A percentile compares a stretch with the other conserved stretches of the same genome.
Evolutionary conservation across 2,113 vertebrate species (phyloP).

Genomic region (Typhlomys cinereus): DNA sequence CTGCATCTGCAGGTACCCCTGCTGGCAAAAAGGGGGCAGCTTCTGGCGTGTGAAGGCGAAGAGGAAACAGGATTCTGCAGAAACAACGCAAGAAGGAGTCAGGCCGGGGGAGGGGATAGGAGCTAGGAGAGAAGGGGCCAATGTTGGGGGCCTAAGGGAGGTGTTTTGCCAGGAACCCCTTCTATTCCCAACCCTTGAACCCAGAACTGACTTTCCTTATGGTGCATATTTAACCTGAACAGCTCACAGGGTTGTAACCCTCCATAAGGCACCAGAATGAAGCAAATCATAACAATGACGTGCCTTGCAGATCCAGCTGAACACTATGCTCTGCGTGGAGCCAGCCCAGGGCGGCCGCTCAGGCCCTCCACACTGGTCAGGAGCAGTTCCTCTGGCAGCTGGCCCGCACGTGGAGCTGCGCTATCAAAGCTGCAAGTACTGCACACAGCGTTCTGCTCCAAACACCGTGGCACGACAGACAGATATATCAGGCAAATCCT

Average conservation of each 20-base stretch:
- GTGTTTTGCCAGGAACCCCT: neutral
- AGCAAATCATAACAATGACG: neutral
- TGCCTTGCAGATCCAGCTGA: neutral
- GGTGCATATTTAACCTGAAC: accelerated
- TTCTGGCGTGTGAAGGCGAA: conserved; percentile 90
- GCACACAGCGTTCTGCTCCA: neutral
- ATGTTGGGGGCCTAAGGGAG: neutral
- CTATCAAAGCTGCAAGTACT: neutral
- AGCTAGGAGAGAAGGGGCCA: neutral
- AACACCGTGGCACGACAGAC: neutral
- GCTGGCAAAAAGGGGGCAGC: conserved; percentile 92
- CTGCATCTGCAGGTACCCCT: conserved; percentile 90
- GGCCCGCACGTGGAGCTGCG: neutral
- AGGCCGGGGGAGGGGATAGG: neutral
- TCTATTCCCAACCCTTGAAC: neutral
- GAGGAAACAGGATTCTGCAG: conserved; percentile 94
- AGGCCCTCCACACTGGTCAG: no score
- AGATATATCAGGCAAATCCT: neutral
- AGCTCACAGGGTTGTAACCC: neutral
- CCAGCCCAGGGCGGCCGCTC: accelerated
- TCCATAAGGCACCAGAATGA: neutral
- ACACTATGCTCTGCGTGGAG: accelerated
- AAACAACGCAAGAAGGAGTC: conserved; percentile 9
- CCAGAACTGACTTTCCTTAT: neutral
- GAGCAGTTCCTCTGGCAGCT: accelerated